Evolutionary conservation across 2,888 invertebrate genomes (phyloP).

Genomic region (Tetragonisca angustula): DNA sequence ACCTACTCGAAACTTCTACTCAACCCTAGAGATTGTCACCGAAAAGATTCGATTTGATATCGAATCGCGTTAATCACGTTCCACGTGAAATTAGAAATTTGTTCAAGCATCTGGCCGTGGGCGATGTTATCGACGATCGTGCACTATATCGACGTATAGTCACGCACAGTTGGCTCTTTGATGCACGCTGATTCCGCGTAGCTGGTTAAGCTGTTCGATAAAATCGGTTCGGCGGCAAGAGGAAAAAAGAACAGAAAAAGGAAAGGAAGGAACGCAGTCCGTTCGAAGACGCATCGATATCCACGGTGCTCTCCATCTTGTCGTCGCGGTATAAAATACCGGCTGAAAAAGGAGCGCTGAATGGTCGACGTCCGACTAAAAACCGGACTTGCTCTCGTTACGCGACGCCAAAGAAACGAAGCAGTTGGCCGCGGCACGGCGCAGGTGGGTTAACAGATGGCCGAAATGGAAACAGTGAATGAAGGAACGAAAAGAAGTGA

Average conservation of each 20-base stretch:
- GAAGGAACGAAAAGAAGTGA: slow-evolving; percentile 57
- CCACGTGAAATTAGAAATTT: slow-evolving; percentile 26
- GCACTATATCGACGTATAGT: background rate
- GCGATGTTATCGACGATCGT: slow-evolving; percentile 13
- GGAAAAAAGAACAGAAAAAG: background rate
- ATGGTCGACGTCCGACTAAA: slow-evolving; percentile 51
- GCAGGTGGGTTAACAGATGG: slow-evolving; percentile 55
- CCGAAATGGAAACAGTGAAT: slow-evolving; percentile 63
- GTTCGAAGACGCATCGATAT: slow-evolving; percentile 32
- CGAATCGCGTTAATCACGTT: background rate
- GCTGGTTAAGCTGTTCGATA: slow-evolving; percentile 28
- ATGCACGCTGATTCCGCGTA: slow-evolving; percentile 27
- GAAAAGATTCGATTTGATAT: background rate
- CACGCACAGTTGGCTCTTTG: slow-evolving; percentile 12
- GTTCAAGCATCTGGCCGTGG: background rate
- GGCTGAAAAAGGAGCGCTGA: slow-evolving; percentile 47
- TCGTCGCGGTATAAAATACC: slow-evolving; percentile 40
- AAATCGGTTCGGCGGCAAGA: background rate
- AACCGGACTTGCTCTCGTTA: slow-evolving; percentile 68
- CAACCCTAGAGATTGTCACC: background rate
- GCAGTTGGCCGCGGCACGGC: slow-evolving; percentile 52
- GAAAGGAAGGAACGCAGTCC: background rate
- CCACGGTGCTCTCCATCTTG: slow-evolving; percentile 24
- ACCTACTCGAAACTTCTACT: too few relatives aligned
- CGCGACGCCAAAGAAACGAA: slow-evolving; percentile 61